Base-by-base conservation (phyloP, 2,797 vertebrate genomes). In the Antrozous pallidus region DNA sequence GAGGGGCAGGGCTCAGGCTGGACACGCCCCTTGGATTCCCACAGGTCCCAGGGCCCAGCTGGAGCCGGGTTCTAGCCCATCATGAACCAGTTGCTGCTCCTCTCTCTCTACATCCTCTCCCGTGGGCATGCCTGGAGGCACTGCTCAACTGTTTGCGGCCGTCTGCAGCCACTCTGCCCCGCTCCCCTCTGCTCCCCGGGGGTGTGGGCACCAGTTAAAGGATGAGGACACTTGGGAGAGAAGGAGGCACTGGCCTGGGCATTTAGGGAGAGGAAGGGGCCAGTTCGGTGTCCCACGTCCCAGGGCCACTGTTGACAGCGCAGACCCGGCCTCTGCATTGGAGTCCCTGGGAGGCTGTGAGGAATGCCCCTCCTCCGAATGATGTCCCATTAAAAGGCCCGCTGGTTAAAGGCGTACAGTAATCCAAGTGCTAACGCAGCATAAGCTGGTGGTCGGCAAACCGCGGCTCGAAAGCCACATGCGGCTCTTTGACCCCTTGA, bases 331-430 rank as follows among this genome's bases (percentile, higher is more conserved):
- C 51, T 75, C 31, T 33, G 9, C 20, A 4, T 33, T 28, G 2
- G n/a, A 56, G 28, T 61, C 70, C 33, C 88, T 13, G 16, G 51
- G 80, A 75, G 36, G n/a, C 5, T 3, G 49, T 22, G 26, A 11
- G 22, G 70, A 71, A 54, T 79, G 33, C 8, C 54, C 79, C 83
- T 83, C 90, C 42, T 67, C 58, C 49, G 73, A 85, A 93, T 28
- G 54, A 83, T 13, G 36, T 8, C 18, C n/a, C 75, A 69, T 56
- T 65, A 67, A 61, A 73, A 79, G 58, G 61, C 10, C 71, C 42
- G 8, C 58, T 58, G 78, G 40, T 33, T 63, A 73, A 82, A 89
- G 67, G 88, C 86, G 71, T 12, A 38, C 9, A 42, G 42, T 42
- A 17, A 87, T 56, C 83, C 82, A 79, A 54, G 88, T 1, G 61